Evolutionary conservation across 2,888 invertebrate genomes (phyloP), one percentile per base, ranked within the genome.

Genomic region (Metellina segmentata): DNA sequence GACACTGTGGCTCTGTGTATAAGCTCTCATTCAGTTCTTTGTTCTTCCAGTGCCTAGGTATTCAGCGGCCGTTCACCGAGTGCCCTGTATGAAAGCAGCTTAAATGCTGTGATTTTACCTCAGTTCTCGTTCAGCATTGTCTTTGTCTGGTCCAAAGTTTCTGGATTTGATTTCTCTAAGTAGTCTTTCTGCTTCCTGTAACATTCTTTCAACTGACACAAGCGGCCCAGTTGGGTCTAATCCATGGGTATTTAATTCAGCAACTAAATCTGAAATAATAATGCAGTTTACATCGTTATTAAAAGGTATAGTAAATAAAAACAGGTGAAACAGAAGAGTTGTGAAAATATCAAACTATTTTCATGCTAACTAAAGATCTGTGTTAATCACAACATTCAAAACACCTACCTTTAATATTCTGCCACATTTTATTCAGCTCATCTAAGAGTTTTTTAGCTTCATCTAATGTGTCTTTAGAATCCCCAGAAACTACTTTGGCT

Each of bases 171-270:
- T 94, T 86, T 94, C 94, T 49, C 94, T 93, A 13, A 95, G 93
- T 51, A 95, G 94, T 91, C 94, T 94, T 88, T 94, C 94, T 4
- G 95, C 95, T 93, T 95, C 95, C 49, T 94, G 72, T 9, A 94
- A 79, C 86, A 93, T 93, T 34, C 93, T 90, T n/a, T 93, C 93
- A 16, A 92, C 85, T 20, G 93, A 83, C 5, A 91, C 85, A 20
- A 74, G 75, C n/a, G 93, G 93, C 11, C 93, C 89, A 19, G 85
- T 82, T 7, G 93, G 89, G 81, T 93, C 93, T 11, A 78, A 74
- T 5, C 93, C 93, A 74, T 93, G 91, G 48, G 82, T 83, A 48
- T 91, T 85, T 71, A 94, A 83, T 79, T 91, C 90, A 78, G 85
- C 88, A 0, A 82, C 89, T 61, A 93, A 81, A 85, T 90, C 93